Base-by-base conservation (phyloP, 2,113 vertebrate genomes). In the Jaculus jaculus region DNA sequence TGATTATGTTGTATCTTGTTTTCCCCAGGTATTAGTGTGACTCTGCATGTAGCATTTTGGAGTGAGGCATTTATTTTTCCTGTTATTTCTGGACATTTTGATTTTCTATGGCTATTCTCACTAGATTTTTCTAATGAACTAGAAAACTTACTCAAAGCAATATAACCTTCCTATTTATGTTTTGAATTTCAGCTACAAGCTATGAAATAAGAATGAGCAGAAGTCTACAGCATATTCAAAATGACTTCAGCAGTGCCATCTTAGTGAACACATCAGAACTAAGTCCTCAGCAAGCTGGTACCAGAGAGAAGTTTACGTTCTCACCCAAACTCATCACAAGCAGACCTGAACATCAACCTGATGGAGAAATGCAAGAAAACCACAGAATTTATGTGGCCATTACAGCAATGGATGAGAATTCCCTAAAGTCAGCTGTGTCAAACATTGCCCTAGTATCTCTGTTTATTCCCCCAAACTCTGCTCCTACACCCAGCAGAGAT, bases 161-260 rank as follows among this genome's bases (percentile, higher is more conserved):
- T 32, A 83, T 71, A 90, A 79, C 23, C 26, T 84, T 71, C 23
- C 28, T 24, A 61, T 92, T 74, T 84, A 5, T 86, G 30, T 91
- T 81, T 97, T 92, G 42, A 65, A 89, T 97, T 98, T 95, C 96
- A 98, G 97, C 97, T 54, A 42, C 91, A 84, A 96, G 90, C 78
- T 98, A 98, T 89, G 97, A 98, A 96, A 97, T 98, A 91, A 97
- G 96, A 95, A 96, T 97, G 92, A 97, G 97, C 87, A 75, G 77
- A 82, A 97, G 34, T 90, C 97, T 97, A 24, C 92, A 81, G 74
- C 74, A 90, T 39, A 87, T 98, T 93, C 96, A 78, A 87, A 82
- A 95, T 28, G 93, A 97, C 51, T 98, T 98, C 89, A 90, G 73
- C 85, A 95, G 68, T 17, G 80, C 91, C 21, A 84, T 94, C 83